Evolutionary conservation across 2,113 vertebrate species (phyloP).

Genomic region (Camelus dromedarius): DNA sequence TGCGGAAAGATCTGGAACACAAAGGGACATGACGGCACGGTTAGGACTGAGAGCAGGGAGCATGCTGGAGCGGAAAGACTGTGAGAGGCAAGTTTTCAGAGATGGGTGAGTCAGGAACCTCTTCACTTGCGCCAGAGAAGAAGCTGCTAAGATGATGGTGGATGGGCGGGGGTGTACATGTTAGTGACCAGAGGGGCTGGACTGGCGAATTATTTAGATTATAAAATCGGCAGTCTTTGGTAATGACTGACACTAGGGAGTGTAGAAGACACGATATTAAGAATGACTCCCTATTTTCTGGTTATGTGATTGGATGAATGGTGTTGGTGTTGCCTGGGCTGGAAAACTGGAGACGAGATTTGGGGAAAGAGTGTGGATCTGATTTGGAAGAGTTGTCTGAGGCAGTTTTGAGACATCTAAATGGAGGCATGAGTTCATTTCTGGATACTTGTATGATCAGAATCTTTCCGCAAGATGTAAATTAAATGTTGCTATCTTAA

Average conservation of each 20-base stretch:
- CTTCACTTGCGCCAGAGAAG: not conserved
- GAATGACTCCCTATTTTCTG: not conserved
- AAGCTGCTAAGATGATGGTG: not conserved
- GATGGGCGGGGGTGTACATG: not conserved
- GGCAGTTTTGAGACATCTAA: not conserved
- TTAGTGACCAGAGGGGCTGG: not conserved
- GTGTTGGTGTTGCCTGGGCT: not conserved
- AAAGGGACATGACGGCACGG: accelerated
- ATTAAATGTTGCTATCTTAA: not conserved
- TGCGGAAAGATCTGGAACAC: not conserved
- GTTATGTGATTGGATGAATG: not conserved
- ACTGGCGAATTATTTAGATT: not conserved
- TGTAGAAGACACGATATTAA: not conserved
- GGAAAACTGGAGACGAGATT: not conserved
- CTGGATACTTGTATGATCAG: not conserved
- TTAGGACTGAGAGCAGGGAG: not conserved
- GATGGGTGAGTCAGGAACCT: not conserved
- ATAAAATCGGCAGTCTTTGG: not conserved
- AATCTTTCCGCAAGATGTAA: not conserved
- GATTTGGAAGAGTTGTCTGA: not conserved
- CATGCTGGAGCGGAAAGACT: no score
- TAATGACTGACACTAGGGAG: not conserved
- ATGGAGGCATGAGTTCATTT: not conserved
- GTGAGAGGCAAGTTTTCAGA: not conserved
- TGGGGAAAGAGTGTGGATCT: not conserved